Evolutionary conservation across 2,888 invertebrate species (phyloP).

Genomic region (Alcis repandata): DNA sequence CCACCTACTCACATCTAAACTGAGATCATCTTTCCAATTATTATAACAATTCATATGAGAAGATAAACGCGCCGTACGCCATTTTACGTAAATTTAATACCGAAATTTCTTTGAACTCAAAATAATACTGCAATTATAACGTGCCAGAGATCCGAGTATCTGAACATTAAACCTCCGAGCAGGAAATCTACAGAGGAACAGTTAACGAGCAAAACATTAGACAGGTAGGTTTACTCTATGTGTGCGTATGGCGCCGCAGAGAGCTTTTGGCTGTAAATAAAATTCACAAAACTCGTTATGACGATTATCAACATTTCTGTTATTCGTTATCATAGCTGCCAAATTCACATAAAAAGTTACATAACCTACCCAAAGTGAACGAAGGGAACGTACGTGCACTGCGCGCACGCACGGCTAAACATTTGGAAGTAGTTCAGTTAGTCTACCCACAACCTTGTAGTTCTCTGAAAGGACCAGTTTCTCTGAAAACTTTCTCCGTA

Average conservation of each 20-base stretch:
- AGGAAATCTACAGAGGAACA: conserved; percentile 7
- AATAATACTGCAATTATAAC: conserved; percentile 62
- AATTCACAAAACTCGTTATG: no score
- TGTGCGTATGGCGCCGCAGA: no score
- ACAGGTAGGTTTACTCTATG: not conserved
- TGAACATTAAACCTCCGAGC: conserved; percentile 51
- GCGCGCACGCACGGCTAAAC: not conserved
- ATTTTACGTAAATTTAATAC: conserved; percentile 58
- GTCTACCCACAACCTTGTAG: not conserved
- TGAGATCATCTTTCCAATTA: conserved; percentile 51
- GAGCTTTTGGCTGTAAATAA: no score
- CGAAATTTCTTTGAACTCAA: conserved; percentile 65
- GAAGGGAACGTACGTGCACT: not conserved
- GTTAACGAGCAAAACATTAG: not conserved
- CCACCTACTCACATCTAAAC: conserved; percentile 57
- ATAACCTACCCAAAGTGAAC: no score
- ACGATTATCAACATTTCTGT: no score
- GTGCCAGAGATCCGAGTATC: conserved; percentile 57
- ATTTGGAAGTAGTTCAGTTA: not conserved
- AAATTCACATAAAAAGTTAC: no score
- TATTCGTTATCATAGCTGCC: no score
- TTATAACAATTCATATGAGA: conserved; percentile 57
- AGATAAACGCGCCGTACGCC: conserved; percentile 55
- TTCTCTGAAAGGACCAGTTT: not conserved
- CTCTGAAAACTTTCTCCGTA: not conserved